These are phyloP conservation scores for Andricus grossulariae DNA, from an alignment of 1,140 invertebrate species.

Conservation along the genomic window DNA sequence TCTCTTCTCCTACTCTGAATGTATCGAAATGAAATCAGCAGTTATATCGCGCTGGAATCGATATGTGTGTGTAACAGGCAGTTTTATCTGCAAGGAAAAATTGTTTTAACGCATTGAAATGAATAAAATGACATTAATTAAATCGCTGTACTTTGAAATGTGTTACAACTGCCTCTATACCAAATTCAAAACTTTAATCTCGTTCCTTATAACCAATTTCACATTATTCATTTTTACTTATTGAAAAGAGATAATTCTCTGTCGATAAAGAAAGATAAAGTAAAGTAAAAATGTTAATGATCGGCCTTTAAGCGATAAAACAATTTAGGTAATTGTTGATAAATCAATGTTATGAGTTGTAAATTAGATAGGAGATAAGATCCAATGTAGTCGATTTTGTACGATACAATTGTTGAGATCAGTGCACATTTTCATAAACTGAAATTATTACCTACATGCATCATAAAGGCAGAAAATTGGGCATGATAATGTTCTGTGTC, in stretches of 20 bases:
- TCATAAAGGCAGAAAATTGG: not conserved
- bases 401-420: not conserved
- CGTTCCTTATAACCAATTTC: not conserved
- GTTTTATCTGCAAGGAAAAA: not conserved
- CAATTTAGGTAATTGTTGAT: conserved; percentile 16
- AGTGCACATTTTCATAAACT: conserved; percentile 5
- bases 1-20: conserved; percentile 45
- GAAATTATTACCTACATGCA: conserved; percentile 1
- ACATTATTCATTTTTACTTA: not conserved
- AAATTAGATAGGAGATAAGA: not conserved
- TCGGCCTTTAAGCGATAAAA: not conserved
- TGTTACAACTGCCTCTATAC: not conserved
- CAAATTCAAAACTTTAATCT: not conserved
- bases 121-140: not conserved
- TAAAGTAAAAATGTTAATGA: conserved; percentile 3
- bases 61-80: not conserved
- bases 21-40: conserved; percentile 29
- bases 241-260: not conserved
- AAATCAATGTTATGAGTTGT: conserved; percentile 5
- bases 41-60: conserved; percentile 1
- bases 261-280: conserved; percentile 12
- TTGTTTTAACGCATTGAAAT: not conserved
- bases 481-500: not conserved
- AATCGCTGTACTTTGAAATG: not conserved
- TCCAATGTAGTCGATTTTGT: not conserved